Evolutionary conservation across 1,140 invertebrate genomes (phyloP).

Genomic region (Tetragnatha versicolor): DNA sequence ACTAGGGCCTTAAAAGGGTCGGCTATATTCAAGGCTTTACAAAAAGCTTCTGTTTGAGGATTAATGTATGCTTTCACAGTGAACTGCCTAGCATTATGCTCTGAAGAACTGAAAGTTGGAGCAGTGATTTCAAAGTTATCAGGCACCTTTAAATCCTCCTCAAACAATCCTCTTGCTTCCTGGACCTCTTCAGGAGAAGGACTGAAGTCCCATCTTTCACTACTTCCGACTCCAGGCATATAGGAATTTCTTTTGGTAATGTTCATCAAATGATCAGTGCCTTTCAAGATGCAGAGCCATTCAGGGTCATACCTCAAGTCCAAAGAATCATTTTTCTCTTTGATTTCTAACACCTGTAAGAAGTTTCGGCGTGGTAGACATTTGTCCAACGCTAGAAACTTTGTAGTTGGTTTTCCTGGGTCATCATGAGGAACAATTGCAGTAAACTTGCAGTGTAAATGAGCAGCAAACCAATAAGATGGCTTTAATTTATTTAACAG

Average conservation of each 20-base stretch:
- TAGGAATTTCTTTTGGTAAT: slow-evolving; percentile 74
- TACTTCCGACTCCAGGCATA: slow-evolving; percentile 78
- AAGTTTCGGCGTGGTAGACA: slow-evolving; percentile 88
- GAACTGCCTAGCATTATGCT: slow-evolving; percentile 59
- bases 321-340: slow-evolving; percentile 61
- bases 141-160: slow-evolving; percentile 73
- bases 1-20: slow-evolving; percentile 69
- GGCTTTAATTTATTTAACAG: slow-evolving; percentile 82
- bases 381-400: slow-evolving; percentile 96
- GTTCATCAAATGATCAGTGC: slow-evolving; percentile 87
- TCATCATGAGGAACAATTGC: slow-evolving; percentile 79
- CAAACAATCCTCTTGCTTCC: slow-evolving; percentile 72
- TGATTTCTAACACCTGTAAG: slow-evolving; percentile 70
- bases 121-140: slow-evolving; percentile 80
- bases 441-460: slow-evolving; percentile 95
- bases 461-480: slow-evolving; percentile 94
- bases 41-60: slow-evolving; percentile 82
- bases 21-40: slow-evolving; percentile 78
- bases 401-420: slow-evolving; percentile 69
- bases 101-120: slow-evolving; percentile 69
- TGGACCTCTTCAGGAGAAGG: slow-evolving; percentile 79
- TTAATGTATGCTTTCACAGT: slow-evolving; percentile 71
- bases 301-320: slow-evolving; percentile 86
- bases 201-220: slow-evolving; percentile 77
- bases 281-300: slow-evolving; percentile 87